Evolutionary conservation across 2,797 vertebrate genomes (phyloP).

Genomic region (Silurus lanzhouensis): DNA sequence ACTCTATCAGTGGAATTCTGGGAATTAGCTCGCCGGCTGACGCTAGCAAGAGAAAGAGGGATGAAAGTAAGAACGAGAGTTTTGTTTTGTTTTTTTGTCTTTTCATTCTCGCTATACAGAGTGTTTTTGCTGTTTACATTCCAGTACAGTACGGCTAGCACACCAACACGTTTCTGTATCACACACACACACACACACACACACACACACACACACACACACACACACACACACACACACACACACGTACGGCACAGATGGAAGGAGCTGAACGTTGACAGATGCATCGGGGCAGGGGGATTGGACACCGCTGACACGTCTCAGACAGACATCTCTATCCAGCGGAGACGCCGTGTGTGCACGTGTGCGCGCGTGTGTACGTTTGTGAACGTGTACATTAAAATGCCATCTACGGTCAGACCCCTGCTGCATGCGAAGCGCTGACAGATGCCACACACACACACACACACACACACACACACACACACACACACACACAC

Average conservation of each 20-base stretch:
- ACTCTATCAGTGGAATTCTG: conserved; percentile 98
- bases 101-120: neutral
- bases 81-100: conserved; percentile 13
- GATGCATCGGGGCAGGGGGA: conserved; percentile 56
- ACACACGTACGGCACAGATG: conserved; percentile 54
- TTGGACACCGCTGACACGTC: conserved; percentile 52
- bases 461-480: conserved; percentile 37
- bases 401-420: conserved; percentile 78
- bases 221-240: conserved; percentile 30
- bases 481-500: conserved; percentile 51
- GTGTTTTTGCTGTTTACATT: conserved; percentile 22
- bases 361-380: conserved; percentile 26
- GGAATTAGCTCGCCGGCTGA: conserved; percentile 91
- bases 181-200: neutral
- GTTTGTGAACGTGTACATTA: conserved; percentile 65
- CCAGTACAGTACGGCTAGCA: neutral
- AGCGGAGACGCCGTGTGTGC: conserved; percentile 51
- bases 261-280: conserved; percentile 59
- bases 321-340: conserved; percentile 76
- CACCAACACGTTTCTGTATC: neutral
- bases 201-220: conserved; percentile 6
- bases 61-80: conserved; percentile 82
- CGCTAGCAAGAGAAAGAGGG: conserved; percentile 93
- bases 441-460: conserved; percentile 77
- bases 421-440: conserved; percentile 77